Conservation (phyloP, 2,888 invertebrate genomes). For the Mimas tiliae region DNA sequence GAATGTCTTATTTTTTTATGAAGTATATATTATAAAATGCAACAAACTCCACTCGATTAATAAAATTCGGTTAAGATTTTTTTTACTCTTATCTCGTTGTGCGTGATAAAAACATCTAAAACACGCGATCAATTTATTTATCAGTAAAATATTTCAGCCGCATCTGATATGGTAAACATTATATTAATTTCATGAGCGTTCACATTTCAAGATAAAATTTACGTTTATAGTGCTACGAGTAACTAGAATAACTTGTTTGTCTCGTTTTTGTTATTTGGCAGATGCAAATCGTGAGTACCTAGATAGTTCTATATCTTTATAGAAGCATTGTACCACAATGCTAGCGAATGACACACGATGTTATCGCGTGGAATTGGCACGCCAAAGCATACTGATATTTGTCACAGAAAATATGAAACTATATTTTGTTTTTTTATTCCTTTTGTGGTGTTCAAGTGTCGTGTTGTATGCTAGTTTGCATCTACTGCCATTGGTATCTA, state of each 20-base stretch:
- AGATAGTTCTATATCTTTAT: not conserved
- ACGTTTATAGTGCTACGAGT: not conserved
- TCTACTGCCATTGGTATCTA: not conserved
- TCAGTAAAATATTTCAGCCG: not conserved
- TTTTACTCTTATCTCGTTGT: not conserved
- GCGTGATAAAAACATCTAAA: not conserved
- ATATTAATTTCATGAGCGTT: not conserved
- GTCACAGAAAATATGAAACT: not conserved
- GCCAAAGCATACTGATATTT: not conserved
- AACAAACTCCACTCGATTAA: not conserved
- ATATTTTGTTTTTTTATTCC: constrained; percentile 1
- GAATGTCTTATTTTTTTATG: no score
- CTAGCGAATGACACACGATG: not conserved
- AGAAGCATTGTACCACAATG: not conserved
- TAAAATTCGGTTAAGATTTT: not conserved
- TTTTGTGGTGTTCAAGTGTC: not conserved
- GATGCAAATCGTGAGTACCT: not conserved
- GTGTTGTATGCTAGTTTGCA: constrained; percentile 10
- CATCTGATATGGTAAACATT: not conserved
- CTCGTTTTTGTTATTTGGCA: constrained; percentile 3
- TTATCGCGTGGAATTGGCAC: not conserved
- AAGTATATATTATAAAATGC: not conserved
- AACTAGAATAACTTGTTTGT: constrained; percentile 7
- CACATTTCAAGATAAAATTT: not conserved
- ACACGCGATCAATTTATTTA: not conserved